Conservation (phyloP, 2,888 invertebrate genomes). For the Drosophila silvestris region DNA sequence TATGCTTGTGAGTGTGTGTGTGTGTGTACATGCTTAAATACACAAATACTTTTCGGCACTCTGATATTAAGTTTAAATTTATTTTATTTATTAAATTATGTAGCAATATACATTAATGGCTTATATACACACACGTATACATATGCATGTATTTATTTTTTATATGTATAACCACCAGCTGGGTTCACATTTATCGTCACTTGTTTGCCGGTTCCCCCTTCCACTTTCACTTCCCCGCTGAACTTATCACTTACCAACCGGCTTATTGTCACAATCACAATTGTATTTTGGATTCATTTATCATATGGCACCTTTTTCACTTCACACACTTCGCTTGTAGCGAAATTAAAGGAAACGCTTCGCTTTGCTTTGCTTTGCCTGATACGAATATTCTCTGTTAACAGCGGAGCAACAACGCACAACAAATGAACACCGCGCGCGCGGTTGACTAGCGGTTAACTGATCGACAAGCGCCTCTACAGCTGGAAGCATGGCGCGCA, state of each 20-base stretch:
- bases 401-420: slow-evolving; percentile 19
- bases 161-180: slow-evolving; percentile 20
- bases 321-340: slow-evolving; percentile 30
- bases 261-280: slow-evolving; percentile 47
- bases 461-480: slow-evolving; percentile 52
- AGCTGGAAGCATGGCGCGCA: slow-evolving; percentile 49
- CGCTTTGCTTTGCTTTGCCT: slow-evolving; percentile 14
- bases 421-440: slow-evolving; percentile 58
- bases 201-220: slow-evolving; percentile 47
- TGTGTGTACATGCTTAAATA: slow-evolving; percentile 2
- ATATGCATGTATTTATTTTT: slow-evolving; percentile 25
- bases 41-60: slow-evolving; percentile 8
- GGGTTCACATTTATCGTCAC: slow-evolving; percentile 41
- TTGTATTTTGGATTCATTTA: slow-evolving; percentile 47
- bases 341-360: slow-evolving; percentile 36
- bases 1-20: slow-evolving; percentile 3
- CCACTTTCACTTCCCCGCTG: background rate
- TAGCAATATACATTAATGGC: slow-evolving; percentile 4
- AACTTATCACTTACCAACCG: slow-evolving; percentile 55
- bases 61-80: slow-evolving; percentile 19
- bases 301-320: slow-evolving; percentile 46
- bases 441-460: slow-evolving; percentile 63
- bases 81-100: slow-evolving; percentile 27
- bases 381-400: slow-evolving; percentile 28
- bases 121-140: background rate